Base-by-base conservation (phyloP, 2,797 vertebrate species). In the Chelon labrosus region DNA sequence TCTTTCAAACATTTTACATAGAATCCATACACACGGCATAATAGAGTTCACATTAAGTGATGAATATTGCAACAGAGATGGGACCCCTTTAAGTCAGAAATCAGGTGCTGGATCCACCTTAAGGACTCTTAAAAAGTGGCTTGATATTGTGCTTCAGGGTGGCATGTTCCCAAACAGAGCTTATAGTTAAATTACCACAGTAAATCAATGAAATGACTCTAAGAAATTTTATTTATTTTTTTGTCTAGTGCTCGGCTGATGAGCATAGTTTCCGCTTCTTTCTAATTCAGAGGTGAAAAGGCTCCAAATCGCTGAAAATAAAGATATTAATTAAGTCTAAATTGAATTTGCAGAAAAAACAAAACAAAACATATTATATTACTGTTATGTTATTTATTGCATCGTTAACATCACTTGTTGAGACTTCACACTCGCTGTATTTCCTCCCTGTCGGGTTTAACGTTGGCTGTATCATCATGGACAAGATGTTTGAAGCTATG, bases 361-460 rank as follows among this genome's bases (percentile, higher is more conserved):
- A 31, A 31, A 5, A n/a, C n/a, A n/a, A n/a, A n/a, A 62, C 39
- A 14, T 42, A 13, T 42, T 7, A 16, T 8, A 67, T 61, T 71
- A 44, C 69, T 69, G 64, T 78, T 75, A 62, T 54, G 14, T 16
- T 54, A 17, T 9, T 76, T 53, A 67, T 62, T 10, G 50, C 55
- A 83, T 69, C 86, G 61, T 83, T 83, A 82, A 67, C 79, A 73
- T 68, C 76, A 83, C 69, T 85, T 76, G 70, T 89, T 77, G 73
- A 79, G 75, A 79, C 67, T 79, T 77, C 67, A 77, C 75, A 73
- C 55, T 77, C 22, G 70, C 80, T 85, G 84, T 82, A 76, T 85
- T 88, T 86, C 76, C 72, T 87, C 77, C 84, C 85, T 84, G 79
- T 85, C 87, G 56, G 75, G 83, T 85, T 86, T 70, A 82, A 73